Evolutionary conservation across 2,888 invertebrate species (phyloP), one percentile per base, ranked within the genome.

Genomic region (Cerceris rybyensis): DNA sequence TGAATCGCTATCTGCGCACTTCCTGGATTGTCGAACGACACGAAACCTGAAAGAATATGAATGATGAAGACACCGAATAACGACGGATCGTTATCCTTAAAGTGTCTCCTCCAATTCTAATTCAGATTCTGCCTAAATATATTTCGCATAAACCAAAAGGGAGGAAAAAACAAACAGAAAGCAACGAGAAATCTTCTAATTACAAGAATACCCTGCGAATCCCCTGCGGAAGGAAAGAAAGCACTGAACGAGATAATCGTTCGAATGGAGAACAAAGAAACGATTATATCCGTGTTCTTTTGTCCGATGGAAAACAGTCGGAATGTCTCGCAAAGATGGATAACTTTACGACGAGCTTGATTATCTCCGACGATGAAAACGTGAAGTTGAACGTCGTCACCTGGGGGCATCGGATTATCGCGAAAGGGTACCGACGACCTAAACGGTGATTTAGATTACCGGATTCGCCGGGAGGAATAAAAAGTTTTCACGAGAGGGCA

Each of bases 1-100:
- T 99, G 98, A 93, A 99, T 99, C 89, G 99, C 99, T 88, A 98
- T 97, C 93, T 99, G 98, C 93, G 99, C 99, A 93, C 98, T 98
- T 90, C 97, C 95, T 89, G 98, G 98, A 95, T 99, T 99, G 95
- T 99, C 99, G 94, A 99, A 99, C 91, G 99, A 99, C 91, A 99
- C 99, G 94, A 99, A 99, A 93, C 99, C 99, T 99, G 93, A 59
- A 90, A 89, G 70, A 70, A 86, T 11, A 28, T 63, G 58, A 73
- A 75, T n/a, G 39, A 61, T 83, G 60, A 73, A 63, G 7, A 54
- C 55, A 41, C 41, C 49, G 54, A 11, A 54, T 49, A 16, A 55
- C 13, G 13, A 43, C n/a, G 49, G 16, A 42, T 57, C 13, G 2
- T 6, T n/a, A 4, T 49, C 17, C 46, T 11, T 46, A 46, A 46